Percentiles rank a stretch among this genome's conserved stretches.
Evolutionary conservation across 2,113 vertebrate species (phyloP).

Genomic region (Oreotragus oreotragus): DNA sequence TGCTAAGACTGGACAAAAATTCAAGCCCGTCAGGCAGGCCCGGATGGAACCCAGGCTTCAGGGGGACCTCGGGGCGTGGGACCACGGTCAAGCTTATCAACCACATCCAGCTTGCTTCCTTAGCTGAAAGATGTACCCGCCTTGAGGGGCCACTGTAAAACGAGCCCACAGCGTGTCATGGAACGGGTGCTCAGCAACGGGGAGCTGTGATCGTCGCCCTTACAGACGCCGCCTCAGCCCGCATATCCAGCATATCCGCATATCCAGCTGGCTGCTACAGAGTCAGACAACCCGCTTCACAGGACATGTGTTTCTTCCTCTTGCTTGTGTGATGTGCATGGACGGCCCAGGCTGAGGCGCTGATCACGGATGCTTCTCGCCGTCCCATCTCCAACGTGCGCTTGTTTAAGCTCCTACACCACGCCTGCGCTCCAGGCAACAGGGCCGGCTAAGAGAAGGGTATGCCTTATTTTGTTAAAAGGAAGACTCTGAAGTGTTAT

Average conservation of each 20-base stretch:
- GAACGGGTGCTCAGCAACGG: rapidly evolving
- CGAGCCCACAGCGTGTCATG: rapidly evolving
- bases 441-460: not conserved
- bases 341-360: not conserved
- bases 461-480: not conserved
- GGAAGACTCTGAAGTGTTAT: too few species aligned
- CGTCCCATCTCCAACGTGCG: not conserved
- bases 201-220: rapidly evolving
- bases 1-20: not conserved
- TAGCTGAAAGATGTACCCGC: not conserved
- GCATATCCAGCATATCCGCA: too few species aligned
- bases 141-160: rapidly evolving
- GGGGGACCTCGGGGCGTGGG: rapidly evolving
- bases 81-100: not conserved
- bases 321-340: rapidly evolving
- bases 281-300: not conserved
- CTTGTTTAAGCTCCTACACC: not conserved
- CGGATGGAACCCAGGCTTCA: not conserved
- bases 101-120: not conserved
- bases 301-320: rapidly evolving
- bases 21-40: not conserved
- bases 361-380: rapidly evolving
- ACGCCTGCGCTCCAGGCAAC: not conserved
- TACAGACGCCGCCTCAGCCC: rapidly evolving
- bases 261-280: not conserved